These are phyloP conservation scores for Amphipyra berbera DNA, from an alignment of 2,888 invertebrate species.

Conservation along the genomic window DNA sequence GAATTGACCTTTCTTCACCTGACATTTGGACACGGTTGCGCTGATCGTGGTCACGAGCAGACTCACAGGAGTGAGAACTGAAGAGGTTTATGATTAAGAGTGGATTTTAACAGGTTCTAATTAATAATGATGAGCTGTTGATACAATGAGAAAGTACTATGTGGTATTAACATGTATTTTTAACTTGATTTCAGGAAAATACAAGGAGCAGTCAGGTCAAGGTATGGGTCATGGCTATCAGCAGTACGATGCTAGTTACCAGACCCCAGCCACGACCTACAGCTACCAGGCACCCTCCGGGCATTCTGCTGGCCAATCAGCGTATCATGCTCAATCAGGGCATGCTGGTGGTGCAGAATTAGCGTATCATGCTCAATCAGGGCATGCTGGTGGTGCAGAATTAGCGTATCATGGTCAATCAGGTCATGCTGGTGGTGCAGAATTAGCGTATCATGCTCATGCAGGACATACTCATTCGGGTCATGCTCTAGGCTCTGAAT, in stretches of 20 bases:
- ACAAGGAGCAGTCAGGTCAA: constrained; percentile 33
- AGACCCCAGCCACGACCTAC: neutral
- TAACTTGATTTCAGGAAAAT: constrained; percentile 35
- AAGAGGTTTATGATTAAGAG: no score
- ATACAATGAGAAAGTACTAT: no score
- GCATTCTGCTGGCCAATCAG: constrained; percentile 26
- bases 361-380: constrained; percentile 26
- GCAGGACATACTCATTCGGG: constrained; percentile 13
- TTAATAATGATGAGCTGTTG: no score
- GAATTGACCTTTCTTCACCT: no score
- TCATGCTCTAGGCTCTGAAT: constrained; percentile 7
- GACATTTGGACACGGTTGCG: no score
- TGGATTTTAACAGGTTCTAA: no score
- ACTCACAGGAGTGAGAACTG: no score
- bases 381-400: constrained; percentile 7
- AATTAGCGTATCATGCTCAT: constrained; percentile 2
- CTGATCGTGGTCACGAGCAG: no score
- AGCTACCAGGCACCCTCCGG: constrained; percentile 24
- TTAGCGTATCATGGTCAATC: constrained; percentile 31
- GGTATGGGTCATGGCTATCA: constrained; percentile 19
- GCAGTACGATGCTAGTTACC: constrained; percentile 32
- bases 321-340: constrained; percentile 22
- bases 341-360: constrained; percentile 14
- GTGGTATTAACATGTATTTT: no score
- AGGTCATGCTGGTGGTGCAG: neutral